Conservation (phyloP, 2,888 invertebrate genomes). For the Harpalus rufipes region DNA sequence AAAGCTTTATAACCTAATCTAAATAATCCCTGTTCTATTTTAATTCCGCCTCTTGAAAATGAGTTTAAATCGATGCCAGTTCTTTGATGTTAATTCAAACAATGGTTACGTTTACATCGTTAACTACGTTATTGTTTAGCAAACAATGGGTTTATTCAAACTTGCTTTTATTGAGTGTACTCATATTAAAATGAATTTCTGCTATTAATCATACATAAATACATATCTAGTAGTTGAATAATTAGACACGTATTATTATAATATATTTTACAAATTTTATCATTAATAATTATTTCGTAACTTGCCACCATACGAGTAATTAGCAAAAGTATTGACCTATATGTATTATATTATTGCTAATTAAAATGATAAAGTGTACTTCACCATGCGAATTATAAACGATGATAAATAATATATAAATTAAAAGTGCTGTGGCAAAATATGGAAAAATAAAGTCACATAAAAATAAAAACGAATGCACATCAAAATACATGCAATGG, state of each 20-base stretch:
- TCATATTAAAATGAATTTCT: background rate
- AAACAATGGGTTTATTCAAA: slow-evolving; percentile 30
- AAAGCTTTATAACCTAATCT: slow-evolving; percentile 22
- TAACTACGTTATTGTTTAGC: slow-evolving; percentile 31
- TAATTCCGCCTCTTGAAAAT: slow-evolving; percentile 30
- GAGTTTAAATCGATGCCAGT: slow-evolving; percentile 28
- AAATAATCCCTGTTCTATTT: slow-evolving; percentile 46
- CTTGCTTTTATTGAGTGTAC: slow-evolving; percentile 15
- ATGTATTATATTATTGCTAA: background rate
- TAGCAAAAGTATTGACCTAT: slow-evolving; percentile 4
- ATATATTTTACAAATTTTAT: background rate
- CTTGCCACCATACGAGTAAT: background rate
- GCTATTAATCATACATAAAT: slow-evolving; percentile 11
- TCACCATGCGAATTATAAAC: background rate
- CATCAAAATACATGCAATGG: background rate
- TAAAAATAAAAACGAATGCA: background rate
- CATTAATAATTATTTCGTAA: background rate
- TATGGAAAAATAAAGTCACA: background rate
- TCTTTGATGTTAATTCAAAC: slow-evolving; percentile 44
- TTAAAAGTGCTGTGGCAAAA: background rate
- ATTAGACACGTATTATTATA: background rate
- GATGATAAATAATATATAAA: background rate
- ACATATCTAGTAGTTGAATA: background rate
- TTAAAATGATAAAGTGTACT: background rate
- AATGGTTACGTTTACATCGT: slow-evolving; percentile 48